These are phyloP conservation scores for Candidula unifasciata DNA, from an alignment of 2,888 invertebrate genomes.

Conservation along the genomic window DNA sequence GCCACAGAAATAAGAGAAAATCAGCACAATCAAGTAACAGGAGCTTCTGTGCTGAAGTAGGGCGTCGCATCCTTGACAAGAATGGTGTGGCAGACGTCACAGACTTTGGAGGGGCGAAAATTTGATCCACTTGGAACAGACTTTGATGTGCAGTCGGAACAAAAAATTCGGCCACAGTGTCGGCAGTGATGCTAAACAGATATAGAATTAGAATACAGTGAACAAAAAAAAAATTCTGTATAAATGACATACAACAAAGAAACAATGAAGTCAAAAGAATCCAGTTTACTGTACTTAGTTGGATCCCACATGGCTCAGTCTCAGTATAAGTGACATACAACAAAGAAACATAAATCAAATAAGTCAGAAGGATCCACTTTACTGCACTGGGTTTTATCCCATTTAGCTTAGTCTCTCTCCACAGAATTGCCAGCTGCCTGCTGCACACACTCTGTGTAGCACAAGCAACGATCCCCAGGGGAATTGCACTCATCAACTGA, in stretches of 20 bases:
- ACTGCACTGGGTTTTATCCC: no score
- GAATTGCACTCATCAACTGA: no score
- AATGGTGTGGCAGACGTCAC: conserved; percentile 97
- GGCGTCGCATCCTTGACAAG: conserved; percentile 82
- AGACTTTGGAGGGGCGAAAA: conserved; percentile 91
- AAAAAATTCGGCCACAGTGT: conserved; percentile 98
- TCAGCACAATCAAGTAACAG: conserved; percentile 71
- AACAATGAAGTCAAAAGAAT: not conserved
- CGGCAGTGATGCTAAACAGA: conserved; percentile 87
- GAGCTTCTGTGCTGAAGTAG: conserved; percentile 84
- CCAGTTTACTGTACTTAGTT: no score
- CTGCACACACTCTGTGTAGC: no score
- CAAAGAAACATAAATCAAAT: no score
- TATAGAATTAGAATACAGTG: not conserved
- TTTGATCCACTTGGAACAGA: conserved; percentile 91
- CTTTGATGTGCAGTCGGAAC: conserved; percentile 89
- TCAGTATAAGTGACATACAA: no score
- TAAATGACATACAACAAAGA: no score
- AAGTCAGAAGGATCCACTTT: no score
- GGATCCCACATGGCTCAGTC: no score
- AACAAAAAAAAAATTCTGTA: not conserved
- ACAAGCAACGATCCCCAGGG: no score
- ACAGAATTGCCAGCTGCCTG: no score
- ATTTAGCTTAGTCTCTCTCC: no score
- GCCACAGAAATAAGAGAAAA: not conserved